Conservation (phyloP, 2,888 invertebrate species). For the Diarsia brunnea region DNA sequence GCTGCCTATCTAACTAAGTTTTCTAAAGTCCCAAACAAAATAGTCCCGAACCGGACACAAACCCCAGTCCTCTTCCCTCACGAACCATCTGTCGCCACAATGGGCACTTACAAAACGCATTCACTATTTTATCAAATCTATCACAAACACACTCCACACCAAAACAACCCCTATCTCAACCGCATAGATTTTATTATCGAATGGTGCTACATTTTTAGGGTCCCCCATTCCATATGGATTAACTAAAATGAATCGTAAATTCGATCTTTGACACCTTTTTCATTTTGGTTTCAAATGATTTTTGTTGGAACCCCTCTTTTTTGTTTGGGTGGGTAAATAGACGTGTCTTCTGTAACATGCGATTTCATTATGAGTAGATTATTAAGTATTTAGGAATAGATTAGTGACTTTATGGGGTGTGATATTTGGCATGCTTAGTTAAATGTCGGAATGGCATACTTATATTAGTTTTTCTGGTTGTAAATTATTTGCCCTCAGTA, state of each 20-base stretch:
- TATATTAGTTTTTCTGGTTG: neutral
- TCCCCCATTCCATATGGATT: conserved; percentile 87
- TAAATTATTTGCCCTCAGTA: neutral
- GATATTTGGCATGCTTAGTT: neutral
- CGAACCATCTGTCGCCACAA: conserved; percentile 89
- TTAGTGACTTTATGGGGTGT: conserved; percentile 18
- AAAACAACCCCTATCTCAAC: conserved; percentile 40
- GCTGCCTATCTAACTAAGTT: no score
- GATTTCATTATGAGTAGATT: conserved; percentile 75
- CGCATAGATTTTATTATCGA: conserved; percentile 61
- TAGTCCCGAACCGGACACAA: conserved; percentile 13
- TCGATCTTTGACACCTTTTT: conserved; percentile 91
- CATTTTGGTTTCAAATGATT: conserved; percentile 88
- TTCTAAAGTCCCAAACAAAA: conserved; percentile 31
- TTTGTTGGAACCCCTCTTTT: conserved; percentile 74
- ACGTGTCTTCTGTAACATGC: conserved; percentile 82
- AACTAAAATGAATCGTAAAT: conserved; percentile 91
- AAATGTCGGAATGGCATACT: neutral
- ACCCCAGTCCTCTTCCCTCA: conserved; percentile 62
- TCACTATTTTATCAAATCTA: conserved; percentile 86
- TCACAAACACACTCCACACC: conserved; percentile 54
- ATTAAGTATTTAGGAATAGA: conserved; percentile 34
- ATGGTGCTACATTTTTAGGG: conserved; percentile 36
- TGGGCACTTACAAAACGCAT: conserved; percentile 87
- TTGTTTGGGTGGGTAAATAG: conserved; percentile 80